Percentiles rank a stretch among this genome's conserved stretches.
Conservation (phyloP, 1,140 invertebrate genomes). For the Diorhabda elongata region DNA sequence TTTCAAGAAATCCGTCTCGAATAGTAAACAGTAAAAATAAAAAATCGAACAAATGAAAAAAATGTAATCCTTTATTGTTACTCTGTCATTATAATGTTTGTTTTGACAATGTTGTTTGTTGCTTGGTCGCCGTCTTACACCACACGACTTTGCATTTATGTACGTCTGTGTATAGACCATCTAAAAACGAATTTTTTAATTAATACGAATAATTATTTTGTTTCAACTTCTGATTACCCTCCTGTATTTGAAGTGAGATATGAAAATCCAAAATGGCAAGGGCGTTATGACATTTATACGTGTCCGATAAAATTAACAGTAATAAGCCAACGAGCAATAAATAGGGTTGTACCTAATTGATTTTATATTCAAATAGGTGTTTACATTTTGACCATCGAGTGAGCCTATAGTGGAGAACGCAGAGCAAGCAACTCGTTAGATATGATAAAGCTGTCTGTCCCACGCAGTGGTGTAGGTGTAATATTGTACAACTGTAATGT, state of each 20-base stretch:
- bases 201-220: background rate
- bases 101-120: background rate
- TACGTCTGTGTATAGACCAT: background rate
- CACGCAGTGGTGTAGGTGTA: constrained; percentile 1
- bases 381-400: constrained; percentile 19
- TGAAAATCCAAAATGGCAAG: constrained; percentile 4
- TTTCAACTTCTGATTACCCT: background rate
- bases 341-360: constrained; percentile 21
- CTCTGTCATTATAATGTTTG: background rate
- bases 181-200: background rate
- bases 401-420: background rate
- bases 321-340: constrained; percentile 16
- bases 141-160: background rate
- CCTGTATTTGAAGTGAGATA: background rate
- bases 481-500: background rate
- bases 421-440: constrained; percentile 25
- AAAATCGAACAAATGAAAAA: background rate
- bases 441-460: constrained; percentile 21
- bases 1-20: background rate
- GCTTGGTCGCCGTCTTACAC: background rate
- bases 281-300: constrained; percentile 6
- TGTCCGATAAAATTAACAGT: constrained; percentile 7
- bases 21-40: background rate
- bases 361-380: constrained; percentile 33
- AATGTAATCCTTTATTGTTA: background rate